Percentiles rank a stretch among this genome's conserved stretches.
Conservation (phyloP, 2,113 vertebrate species). For the Osmerus mordax region DNA sequence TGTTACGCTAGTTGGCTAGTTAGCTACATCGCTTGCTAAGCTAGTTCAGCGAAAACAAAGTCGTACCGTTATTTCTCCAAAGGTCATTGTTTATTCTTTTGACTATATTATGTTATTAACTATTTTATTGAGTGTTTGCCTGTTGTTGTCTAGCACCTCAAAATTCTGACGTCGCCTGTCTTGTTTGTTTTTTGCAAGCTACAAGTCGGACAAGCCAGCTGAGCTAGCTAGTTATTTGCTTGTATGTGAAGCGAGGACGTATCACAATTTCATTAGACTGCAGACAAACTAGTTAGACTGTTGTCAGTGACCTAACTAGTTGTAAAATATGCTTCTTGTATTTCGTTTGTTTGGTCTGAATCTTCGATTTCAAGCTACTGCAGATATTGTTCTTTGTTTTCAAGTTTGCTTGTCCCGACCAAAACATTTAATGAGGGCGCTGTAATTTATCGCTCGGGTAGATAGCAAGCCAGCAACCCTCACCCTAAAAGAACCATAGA, state of each 20-base stretch:
- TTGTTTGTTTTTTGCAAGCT: neutral
- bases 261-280: conserved; percentile 4
- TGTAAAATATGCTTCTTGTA: too few relatives aligned
- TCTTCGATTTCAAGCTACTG: too few relatives aligned
- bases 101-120: neutral
- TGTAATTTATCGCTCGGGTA: too few relatives aligned
- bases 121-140: neutral
- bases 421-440: neutral
- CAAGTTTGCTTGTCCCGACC: neutral
- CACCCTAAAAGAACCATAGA: too few relatives aligned
- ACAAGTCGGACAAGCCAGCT: neutral
- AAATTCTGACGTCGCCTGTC: neutral
- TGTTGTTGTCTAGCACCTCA: neutral
- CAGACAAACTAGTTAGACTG: neutral
- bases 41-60: neutral
- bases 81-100: neutral
- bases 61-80: neutral
- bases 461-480: too few relatives aligned
- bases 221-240: neutral
- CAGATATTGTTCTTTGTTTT: neutral
- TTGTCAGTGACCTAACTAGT: too few relatives aligned
- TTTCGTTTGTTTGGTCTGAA: too few relatives aligned
- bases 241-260: neutral
- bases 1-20: neutral
- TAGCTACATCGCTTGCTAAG: too few relatives aligned